Evolutionary conservation across 2,797 vertebrate genomes (phyloP), one percentile per base, ranked within the genome.

Genomic region (Pampus argenteus): DNA sequence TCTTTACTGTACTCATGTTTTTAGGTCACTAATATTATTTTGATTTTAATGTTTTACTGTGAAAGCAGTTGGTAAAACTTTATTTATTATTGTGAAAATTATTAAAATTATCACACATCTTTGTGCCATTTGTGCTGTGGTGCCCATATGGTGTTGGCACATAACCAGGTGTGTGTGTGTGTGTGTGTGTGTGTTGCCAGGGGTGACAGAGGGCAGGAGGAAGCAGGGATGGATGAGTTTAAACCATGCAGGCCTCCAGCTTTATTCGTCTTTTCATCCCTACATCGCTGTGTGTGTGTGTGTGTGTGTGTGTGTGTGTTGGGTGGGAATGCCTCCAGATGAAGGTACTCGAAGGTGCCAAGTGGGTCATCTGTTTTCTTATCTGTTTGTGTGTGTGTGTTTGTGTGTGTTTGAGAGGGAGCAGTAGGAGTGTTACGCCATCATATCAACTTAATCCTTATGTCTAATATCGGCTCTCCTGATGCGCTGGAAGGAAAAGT

Each of bases 241-340:
- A 63, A 83, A 79, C 65, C 64, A 45, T 48, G 66, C 60, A 68
- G 67, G 71, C 81, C 82, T 87, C 71, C 76, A 89, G 77, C 79
- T 91, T 88, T 87, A 88, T 89, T 88, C 78, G 88, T 90, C 79
- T 75, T 83, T 83, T 84, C 88, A 86, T 83, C 82, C 77, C 66
- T 51, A 47, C 55, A 76, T 80, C 34, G 2, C 25, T 59, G 10
- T 26, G 60, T 60, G 44, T 73, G 34, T 68, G 76, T 64, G 56
- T 31, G 42, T 66, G 56, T 62, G 23, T 58, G 74, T 55, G 56
- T 67, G 60, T 58, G 54, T 52, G 38, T 47, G 42, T 65, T 1
- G 20, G 49, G 71, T 66, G 78, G 78, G 78, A 74, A 78, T 51
- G 78, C 71, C 74, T 79, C 81, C 68, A 84, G 81, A 80, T 2